Evolutionary conservation across 1,140 invertebrate genomes (phyloP).

Genomic region (Drosophila triauraria): DNA sequence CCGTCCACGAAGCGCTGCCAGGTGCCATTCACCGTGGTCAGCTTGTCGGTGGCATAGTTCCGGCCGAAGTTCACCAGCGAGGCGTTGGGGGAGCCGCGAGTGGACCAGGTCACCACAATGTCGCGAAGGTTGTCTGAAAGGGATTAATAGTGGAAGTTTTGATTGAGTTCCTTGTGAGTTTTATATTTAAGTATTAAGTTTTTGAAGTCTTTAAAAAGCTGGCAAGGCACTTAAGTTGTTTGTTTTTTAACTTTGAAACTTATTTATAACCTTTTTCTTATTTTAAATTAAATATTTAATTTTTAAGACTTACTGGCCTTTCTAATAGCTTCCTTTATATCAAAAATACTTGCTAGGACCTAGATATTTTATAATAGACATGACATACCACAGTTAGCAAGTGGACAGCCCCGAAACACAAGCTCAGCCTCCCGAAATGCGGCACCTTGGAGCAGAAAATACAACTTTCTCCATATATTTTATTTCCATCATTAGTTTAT

Average conservation of each 20-base stretch:
- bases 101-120: conserved; percentile 96
- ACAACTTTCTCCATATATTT: neutral
- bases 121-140: conserved; percentile 87
- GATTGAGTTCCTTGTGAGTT: neutral
- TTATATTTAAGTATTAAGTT: neutral
- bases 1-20: conserved; percentile 91
- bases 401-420: too few relatives aligned
- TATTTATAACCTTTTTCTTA: too few relatives aligned
- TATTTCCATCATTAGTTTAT: neutral
- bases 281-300: too few relatives aligned
- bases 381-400: too few relatives aligned
- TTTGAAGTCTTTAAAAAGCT: too few relatives aligned
- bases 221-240: too few relatives aligned
- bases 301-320: too few relatives aligned
- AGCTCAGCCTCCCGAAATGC: too few relatives aligned
- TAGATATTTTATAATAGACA: too few relatives aligned
- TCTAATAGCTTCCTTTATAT: too few relatives aligned
- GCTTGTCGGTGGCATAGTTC: conserved; percentile 86
- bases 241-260: too few relatives aligned
- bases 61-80: conserved; percentile 93
- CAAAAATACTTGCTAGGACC: too few relatives aligned
- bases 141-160: neutral
- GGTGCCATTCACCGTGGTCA: conserved; percentile 86
- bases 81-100: conserved; percentile 89
- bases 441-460: neutral